Evolutionary conservation across 2,888 invertebrate species (phyloP), one percentile per base, ranked within the genome.

Genomic region (Cremastinae sp.): DNA sequence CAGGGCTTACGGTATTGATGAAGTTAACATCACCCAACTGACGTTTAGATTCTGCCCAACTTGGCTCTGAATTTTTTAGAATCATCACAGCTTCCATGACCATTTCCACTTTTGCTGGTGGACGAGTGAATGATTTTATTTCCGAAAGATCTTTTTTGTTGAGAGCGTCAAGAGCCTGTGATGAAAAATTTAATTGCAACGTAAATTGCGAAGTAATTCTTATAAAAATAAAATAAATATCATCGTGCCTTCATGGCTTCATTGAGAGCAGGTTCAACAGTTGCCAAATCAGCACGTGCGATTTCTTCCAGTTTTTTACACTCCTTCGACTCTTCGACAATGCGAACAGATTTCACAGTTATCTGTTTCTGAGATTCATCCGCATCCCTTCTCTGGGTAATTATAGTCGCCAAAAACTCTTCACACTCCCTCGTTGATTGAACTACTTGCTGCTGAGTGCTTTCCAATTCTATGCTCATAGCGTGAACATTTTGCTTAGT

Each of bases 11-110:
- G 80, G 90, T 93, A 83, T 94, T 94, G 45, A 96, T 88, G 88
- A 96, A 96, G 85, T 94, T 94, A 73, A 94, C 93, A 85, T 96
- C 95, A 78, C 96, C 96, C 14, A 97, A 92, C 83, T 96, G 95
- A 35, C 95, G 92, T 86, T 97, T 97, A 0, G 97, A 95, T 90
- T 96, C 96, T 0, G 93, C 93, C 97, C 97, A 98, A 0, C 94
- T 94, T 0, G 97, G 95, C 79, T 96, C 96, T 74, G 93, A 92
- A 90, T 94, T 91, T 85, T 93, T 92, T 18, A 97, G 89, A 83
- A 97, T 96, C 91, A 96, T 94, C 0, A 97, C 96, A 10, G 97
- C 96, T 89, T 97, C 96, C 93, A 97, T 92, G 0, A 96, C 96
- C 92, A 96, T 96, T 90, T 96, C 96, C 0, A 97, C 97, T 88